A percentile compares a stretch with the other conserved stretches of the same genome.
Conservation (phyloP, 2,888 invertebrate species). For the Coecobrya sp. region DNA sequence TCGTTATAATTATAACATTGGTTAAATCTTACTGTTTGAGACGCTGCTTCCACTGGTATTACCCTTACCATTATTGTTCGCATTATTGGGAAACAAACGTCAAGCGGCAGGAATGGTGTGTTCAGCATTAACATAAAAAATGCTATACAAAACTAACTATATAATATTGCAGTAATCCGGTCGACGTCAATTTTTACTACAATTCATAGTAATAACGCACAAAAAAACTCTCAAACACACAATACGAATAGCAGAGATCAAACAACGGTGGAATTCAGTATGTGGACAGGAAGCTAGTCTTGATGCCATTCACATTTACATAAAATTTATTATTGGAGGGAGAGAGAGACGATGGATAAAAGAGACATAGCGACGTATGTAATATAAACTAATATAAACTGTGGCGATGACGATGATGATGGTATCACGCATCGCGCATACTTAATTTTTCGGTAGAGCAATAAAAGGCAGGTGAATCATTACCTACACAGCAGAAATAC, state of each 20-base stretch:
- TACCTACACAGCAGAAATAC: neutral
- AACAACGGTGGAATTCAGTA: neutral
- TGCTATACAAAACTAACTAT: neutral
- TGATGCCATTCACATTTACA: neutral
- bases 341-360: no score
- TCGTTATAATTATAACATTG: neutral
- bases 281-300: conserved; percentile 14
- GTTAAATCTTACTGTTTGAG: neutral
- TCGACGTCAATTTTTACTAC: conserved; percentile 5
- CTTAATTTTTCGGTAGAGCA: neutral
- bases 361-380: no score
- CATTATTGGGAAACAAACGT: neutral
- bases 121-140: neutral
- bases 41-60: conserved; percentile 3
- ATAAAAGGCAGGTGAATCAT: conserved; percentile 12
- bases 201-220: neutral
- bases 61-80: neutral
- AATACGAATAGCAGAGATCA: neutral
- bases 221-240: neutral
- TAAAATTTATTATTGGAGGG: neutral
- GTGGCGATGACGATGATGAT: neutral
- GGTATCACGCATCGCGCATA: neutral
- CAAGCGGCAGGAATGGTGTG: neutral
- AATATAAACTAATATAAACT: no score
- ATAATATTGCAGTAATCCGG: neutral